These are phyloP conservation scores for Otocyon megalotis DNA, from an alignment of 2,113 vertebrate genomes.

Conservation along the genomic window DNA sequence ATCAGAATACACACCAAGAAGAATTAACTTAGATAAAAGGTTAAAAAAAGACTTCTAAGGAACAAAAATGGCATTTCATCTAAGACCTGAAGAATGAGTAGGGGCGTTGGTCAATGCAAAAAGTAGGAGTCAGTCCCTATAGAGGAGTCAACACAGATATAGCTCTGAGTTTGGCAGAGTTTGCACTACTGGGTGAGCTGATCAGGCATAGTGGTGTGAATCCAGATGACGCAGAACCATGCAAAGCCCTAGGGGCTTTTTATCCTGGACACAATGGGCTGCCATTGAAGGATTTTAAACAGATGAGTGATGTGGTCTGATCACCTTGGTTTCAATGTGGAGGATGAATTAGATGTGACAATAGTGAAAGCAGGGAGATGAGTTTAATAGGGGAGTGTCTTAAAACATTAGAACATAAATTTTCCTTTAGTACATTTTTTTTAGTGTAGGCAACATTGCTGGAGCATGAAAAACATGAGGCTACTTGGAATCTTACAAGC, in stretches of 20 bases:
- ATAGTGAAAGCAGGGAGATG: background rate
- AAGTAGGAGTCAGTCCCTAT: rapidly evolving
- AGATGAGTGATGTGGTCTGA: background rate
- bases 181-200: background rate
- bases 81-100: background rate
- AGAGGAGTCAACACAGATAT: rapidly evolving
- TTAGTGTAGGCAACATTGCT: background rate
- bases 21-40: background rate
- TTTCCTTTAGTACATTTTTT: background rate
- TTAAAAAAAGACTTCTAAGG: background rate
- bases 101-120: background rate
- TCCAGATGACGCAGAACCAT: background rate
- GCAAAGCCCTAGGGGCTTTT: background rate
- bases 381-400: background rate
- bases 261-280: background rate
- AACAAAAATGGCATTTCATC: background rate
- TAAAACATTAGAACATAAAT: background rate
- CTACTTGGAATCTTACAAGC: background rate
- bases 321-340: background rate
- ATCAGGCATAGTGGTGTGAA: background rate
- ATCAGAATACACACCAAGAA: background rate
- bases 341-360: background rate
- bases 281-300: background rate
- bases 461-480: background rate
- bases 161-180: background rate